Evolutionary conservation across 2,113 vertebrate genomes (phyloP).

Genomic region (Cololabis saira): DNA sequence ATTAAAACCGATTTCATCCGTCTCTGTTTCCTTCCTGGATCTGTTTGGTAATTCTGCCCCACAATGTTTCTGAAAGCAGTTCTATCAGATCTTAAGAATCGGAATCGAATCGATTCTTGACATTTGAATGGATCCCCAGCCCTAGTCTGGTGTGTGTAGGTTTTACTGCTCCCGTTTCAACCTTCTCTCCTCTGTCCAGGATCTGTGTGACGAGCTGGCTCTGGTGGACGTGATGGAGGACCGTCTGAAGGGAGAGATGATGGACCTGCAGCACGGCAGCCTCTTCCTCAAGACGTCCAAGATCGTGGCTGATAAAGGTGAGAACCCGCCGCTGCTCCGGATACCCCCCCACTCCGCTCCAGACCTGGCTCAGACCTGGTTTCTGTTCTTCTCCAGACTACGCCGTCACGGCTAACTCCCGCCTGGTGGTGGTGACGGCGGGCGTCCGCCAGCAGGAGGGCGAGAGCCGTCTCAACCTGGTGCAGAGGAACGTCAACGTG

Average conservation of each 20-base stretch:
- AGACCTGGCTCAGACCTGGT: background rate
- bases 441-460: constrained; percentile 98
- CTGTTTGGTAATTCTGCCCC: too few relatives aligned
- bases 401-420: constrained; percentile 91
- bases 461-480: constrained; percentile 94
- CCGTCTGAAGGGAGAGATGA: constrained; percentile 95
- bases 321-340: background rate
- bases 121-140: too few relatives aligned
- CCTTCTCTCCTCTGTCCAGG: constrained; percentile 77
- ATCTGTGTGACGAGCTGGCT: constrained; percentile 92
- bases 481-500: constrained; percentile 96
- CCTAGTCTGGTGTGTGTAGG: too few relatives aligned
- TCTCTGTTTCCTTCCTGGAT: too few relatives aligned
- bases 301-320: constrained; percentile 94
- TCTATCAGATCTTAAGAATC: too few relatives aligned
- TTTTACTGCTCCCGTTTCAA: too few relatives aligned
- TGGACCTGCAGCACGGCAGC: constrained; percentile 96
- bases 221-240: constrained; percentile 97
- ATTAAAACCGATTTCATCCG: too few relatives aligned
- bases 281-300: constrained; percentile 94
- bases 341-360: rapidly evolving
- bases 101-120: too few relatives aligned
- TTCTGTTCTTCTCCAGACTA: constrained; percentile 83
- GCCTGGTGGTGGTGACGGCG: constrained; percentile 92
- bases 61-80: too few relatives aligned